Evolutionary conservation across 2,797 vertebrate species (phyloP).

Genomic region (Erpetoichthys calabaricus): DNA sequence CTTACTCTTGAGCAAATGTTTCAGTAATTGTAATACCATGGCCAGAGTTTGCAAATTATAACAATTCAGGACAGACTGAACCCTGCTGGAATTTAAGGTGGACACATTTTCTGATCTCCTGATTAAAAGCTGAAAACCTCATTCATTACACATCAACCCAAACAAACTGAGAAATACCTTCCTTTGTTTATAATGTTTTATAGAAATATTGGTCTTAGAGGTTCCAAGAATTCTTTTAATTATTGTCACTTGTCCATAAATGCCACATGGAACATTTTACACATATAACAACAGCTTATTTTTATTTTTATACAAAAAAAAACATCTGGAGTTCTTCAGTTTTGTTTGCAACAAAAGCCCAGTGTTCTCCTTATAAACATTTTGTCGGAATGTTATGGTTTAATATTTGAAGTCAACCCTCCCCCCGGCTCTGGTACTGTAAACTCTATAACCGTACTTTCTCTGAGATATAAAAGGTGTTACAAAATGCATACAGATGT

Average conservation of each 20-base stretch:
- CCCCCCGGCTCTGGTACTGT: constrained; percentile 1
- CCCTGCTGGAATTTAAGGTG: not conserved
- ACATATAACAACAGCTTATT: constrained; percentile 11
- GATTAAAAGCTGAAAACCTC: not conserved
- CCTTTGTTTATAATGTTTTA: constrained; percentile 1
- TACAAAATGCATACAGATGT: constrained; percentile 9
- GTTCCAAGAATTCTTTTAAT: constrained; percentile 16
- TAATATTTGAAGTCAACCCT: constrained; percentile 12
- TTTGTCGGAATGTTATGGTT: constrained; percentile 14
- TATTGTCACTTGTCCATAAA: constrained; percentile 14
- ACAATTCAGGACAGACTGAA: too few relatives aligned
- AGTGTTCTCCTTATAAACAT: constrained; percentile 12
- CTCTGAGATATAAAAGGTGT: constrained; percentile 8
- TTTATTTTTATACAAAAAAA: constrained; percentile 10
- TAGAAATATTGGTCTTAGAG: constrained; percentile 18
- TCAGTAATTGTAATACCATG: too few relatives aligned
- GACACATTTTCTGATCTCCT: not conserved
- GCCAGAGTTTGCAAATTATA: too few relatives aligned
- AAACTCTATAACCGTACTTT: not conserved
- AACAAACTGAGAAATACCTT: not conserved
- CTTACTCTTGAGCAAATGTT: too few relatives aligned
- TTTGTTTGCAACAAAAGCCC: constrained; percentile 16
- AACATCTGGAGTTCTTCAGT: constrained; percentile 21
- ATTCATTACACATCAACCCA: not conserved
- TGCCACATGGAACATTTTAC: constrained; percentile 15